Conservation (phyloP, 2,797 vertebrate genomes). For the Artibeus lituratus region DNA sequence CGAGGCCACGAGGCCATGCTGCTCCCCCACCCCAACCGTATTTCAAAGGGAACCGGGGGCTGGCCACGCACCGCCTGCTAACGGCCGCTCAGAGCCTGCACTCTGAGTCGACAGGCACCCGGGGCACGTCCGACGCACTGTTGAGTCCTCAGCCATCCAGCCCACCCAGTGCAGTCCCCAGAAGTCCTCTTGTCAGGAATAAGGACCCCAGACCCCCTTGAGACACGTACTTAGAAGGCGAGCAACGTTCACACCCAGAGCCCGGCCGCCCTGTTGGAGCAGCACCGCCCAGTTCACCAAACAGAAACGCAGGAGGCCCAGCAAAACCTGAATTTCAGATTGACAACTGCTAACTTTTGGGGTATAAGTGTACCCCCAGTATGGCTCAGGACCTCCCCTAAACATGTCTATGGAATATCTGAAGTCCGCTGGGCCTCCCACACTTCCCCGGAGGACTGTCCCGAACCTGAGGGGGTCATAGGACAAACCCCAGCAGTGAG, state of each 20-base stretch:
- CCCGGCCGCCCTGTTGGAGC: not conserved
- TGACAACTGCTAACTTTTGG: not conserved
- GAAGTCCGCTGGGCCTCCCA: not conserved
- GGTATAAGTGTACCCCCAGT: not conserved
- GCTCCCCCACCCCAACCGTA: no score
- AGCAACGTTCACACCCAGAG: not conserved
- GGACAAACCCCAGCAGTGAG: not conserved
- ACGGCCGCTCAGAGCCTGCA: accelerated
- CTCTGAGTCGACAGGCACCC: accelerated
- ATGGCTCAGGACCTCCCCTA: no score
- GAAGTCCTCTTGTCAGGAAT: not conserved
- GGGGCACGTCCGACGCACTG: accelerated
- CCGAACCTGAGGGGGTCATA: not conserved
- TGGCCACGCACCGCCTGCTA: not conserved
- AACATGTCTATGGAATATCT: not conserved
- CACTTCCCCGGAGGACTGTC: not conserved
- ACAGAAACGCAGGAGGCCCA: not conserved
- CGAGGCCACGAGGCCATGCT: no score
- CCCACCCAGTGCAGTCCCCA: accelerated
- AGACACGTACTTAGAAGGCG: not conserved
- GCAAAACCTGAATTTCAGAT: not conserved
- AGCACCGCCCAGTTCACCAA: not conserved
- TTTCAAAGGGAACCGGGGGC: not conserved
- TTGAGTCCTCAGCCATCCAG: accelerated
- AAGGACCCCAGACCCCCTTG: not conserved